Conservation (phyloP, 2,113 vertebrate genomes). For the Onychostruthus taczanowskii region DNA sequence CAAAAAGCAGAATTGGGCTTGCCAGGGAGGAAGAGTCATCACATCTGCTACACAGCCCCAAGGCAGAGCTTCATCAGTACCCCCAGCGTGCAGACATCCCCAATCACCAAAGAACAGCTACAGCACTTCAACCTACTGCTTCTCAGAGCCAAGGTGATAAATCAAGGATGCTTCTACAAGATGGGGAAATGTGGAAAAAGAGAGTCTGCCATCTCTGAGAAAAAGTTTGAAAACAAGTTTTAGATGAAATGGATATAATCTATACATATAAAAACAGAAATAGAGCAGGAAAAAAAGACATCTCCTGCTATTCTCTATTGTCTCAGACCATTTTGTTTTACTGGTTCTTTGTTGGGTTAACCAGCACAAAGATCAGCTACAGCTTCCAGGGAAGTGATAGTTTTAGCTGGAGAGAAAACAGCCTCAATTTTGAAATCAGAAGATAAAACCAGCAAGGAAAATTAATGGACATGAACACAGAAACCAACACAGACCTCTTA, state of each 20-base stretch:
- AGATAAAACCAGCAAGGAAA: background rate
- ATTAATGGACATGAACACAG: background rate
- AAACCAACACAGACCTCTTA: background rate
- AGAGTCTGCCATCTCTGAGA: background rate
- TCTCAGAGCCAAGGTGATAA: background rate
- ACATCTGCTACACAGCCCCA: background rate
- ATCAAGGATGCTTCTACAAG: background rate
- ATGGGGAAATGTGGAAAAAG: background rate
- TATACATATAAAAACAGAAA: background rate
- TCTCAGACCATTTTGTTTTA: background rate
- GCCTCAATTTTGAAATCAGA: background rate
- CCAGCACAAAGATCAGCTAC: background rate
- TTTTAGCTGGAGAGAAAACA: background rate
- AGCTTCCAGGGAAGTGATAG: background rate
- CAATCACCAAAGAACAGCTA: background rate
- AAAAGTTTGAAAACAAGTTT: background rate
- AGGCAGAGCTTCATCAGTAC: background rate
- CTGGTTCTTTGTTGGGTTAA: background rate
- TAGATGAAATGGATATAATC: background rate
- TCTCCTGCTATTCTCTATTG: background rate
- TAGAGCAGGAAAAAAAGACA: background rate
- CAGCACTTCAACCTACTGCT: background rate
- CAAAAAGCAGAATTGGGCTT: background rate
- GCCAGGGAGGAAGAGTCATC: background rate
- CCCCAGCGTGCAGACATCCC: background rate